Conservation (phyloP, 37 sponge, comb jelly and placozoan species). For the Oopsacas minuta region DNA sequence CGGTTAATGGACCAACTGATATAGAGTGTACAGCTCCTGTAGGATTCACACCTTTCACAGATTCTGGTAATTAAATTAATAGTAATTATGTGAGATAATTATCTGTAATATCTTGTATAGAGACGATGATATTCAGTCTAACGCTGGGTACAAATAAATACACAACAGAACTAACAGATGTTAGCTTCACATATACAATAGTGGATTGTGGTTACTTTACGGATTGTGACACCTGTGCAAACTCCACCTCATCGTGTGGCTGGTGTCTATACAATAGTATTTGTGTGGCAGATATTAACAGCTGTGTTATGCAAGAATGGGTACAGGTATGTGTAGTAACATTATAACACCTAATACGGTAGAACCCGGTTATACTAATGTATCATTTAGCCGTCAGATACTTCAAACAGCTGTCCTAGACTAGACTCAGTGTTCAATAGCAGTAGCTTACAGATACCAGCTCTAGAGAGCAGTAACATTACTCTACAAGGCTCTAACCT, state of each 20-base stretch:
- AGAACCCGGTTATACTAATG: background rate
- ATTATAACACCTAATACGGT: background rate
- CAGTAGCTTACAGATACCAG: background rate
- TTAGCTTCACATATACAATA: background rate
- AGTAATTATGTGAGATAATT: background rate
- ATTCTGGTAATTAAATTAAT: background rate
- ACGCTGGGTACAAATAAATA: background rate
- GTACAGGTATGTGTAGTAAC: background rate
- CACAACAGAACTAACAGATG: background rate
- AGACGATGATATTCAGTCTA: background rate
- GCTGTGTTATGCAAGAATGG: background rate
- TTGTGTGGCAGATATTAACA: background rate
- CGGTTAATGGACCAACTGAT: background rate
- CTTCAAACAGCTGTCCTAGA: background rate
- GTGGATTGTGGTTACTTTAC: background rate
- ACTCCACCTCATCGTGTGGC: background rate
- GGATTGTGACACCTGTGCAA: background rate
- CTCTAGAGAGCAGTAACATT: background rate
- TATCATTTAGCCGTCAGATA: background rate
- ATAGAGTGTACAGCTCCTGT: background rate
- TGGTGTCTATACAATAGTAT: background rate
- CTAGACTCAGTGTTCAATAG: background rate
- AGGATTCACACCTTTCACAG: background rate
- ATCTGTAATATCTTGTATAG: too few species aligned
- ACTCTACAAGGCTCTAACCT: background rate